Conservation (phyloP, 2,888 invertebrate species). For the Caenorhabditis angaria region DNA sequence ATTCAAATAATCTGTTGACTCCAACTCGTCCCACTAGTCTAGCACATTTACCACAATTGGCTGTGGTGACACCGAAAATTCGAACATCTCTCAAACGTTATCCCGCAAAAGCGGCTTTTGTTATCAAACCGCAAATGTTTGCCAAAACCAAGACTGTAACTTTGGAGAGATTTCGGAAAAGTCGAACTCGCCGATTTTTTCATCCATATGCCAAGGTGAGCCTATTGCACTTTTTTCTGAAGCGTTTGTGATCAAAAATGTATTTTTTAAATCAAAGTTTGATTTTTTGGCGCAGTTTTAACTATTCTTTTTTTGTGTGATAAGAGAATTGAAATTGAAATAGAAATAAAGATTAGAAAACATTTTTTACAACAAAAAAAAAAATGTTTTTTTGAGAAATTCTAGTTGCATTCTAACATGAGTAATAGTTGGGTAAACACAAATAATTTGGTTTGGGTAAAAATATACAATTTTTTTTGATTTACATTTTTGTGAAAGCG, state of each 20-base stretch:
- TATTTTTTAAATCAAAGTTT: slow-evolving; percentile 7
- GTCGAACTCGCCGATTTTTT: slow-evolving; percentile 54
- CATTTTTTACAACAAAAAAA: too few relatives aligned
- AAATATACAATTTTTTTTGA: too few relatives aligned
- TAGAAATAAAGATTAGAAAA: too few relatives aligned
- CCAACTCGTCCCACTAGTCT: slow-evolving; percentile 20
- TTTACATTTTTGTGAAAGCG: too few relatives aligned
- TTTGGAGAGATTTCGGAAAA: slow-evolving; percentile 46
- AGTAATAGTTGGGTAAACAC: too few relatives aligned
- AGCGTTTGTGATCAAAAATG: neutral
- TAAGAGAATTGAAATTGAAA: slow-evolving; percentile 1
- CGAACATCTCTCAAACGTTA: slow-evolving; percentile 25
- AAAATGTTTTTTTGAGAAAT: too few relatives aligned
- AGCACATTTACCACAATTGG: slow-evolving; percentile 12
- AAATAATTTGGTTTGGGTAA: too few relatives aligned
- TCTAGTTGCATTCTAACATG: too few relatives aligned
- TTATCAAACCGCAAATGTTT: slow-evolving; percentile 39
- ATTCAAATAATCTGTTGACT: too few relatives aligned
- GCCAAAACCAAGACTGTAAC: slow-evolving; percentile 33
- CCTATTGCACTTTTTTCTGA: too few relatives aligned
- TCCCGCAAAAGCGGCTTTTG: slow-evolving; percentile 43
- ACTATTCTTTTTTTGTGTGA: slow-evolving; percentile 5
- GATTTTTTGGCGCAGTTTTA: slow-evolving; percentile 19
- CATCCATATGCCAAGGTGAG: slow-evolving; percentile 54
- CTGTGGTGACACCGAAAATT: slow-evolving; percentile 1